Conservation (phyloP, 2,888 invertebrate species). For the Chesias legatella region DNA sequence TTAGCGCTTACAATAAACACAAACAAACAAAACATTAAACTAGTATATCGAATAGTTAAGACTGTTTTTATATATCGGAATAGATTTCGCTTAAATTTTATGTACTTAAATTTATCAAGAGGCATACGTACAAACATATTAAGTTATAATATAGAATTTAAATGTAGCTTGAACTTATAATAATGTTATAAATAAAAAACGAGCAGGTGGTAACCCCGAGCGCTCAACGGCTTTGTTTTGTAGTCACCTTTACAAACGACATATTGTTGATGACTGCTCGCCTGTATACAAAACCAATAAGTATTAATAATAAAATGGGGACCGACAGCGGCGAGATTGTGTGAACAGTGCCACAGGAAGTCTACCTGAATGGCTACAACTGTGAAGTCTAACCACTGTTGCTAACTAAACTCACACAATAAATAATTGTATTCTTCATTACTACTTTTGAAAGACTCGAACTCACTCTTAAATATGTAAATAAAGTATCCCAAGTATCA, state of each 20-base stretch:
- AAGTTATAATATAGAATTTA: background rate
- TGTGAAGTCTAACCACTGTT: conserved; percentile 29
- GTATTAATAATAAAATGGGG: conserved; percentile 73
- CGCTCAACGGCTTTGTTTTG: conserved; percentile 74
- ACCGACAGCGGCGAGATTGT: conserved; percentile 58
- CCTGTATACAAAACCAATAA: conserved; percentile 73
- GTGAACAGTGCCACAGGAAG: conserved; percentile 71
- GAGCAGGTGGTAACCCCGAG: conserved; percentile 69
- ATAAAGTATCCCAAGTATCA: conserved; percentile 22
- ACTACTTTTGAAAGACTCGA: too few relatives aligned
- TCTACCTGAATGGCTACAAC: conserved; percentile 58
- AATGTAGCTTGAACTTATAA: conserved; percentile 5
- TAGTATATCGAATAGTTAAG: conserved; percentile 55
- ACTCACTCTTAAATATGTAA: conserved; percentile 11
- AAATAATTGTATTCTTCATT: conserved; percentile 16
- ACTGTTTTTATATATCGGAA: conserved; percentile 33
- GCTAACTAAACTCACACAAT: conserved; percentile 18
- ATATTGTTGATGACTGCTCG: conserved; percentile 73
- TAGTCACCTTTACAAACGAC: conserved; percentile 75
- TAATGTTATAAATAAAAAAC: conserved; percentile 39
- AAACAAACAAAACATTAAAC: conserved; percentile 77
- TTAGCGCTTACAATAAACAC: conserved; percentile 77
- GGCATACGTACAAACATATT: too few relatives aligned
- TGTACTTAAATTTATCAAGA: too few relatives aligned
- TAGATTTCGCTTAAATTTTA: background rate